Evolutionary conservation across 1,140 invertebrate genomes (phyloP).

Genomic region (Tachypleus tridentatus): DNA sequence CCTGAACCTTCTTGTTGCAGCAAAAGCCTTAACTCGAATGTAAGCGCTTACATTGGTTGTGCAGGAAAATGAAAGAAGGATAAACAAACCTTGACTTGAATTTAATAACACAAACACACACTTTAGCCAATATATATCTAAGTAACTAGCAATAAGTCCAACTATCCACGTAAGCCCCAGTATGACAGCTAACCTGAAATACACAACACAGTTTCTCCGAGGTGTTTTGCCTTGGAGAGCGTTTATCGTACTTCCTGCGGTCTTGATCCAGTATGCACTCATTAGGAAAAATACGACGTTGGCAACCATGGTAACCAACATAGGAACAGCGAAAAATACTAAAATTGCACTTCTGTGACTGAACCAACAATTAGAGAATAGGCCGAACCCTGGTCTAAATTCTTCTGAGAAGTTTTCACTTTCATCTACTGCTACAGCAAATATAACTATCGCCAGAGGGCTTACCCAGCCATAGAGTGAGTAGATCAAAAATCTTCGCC

Average conservation of each 20-base stretch:
- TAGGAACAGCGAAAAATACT: constrained; percentile 42
- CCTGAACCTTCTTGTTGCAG: too few species aligned
- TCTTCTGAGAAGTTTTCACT: constrained; percentile 27
- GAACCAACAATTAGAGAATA: constrained; percentile 44
- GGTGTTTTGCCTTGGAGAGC: constrained; percentile 21
- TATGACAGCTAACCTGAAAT: constrained; percentile 39
- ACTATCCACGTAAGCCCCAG: constrained; percentile 42
- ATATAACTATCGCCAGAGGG: constrained; percentile 37
- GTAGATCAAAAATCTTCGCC: constrained; percentile 38
- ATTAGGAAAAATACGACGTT: constrained; percentile 41
- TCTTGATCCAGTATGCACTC: constrained; percentile 39
- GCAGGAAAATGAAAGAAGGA: constrained; percentile 45
- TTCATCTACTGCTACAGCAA: constrained; percentile 38
- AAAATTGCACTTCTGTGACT: constrained; percentile 39
- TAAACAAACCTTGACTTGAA: constrained; percentile 45
- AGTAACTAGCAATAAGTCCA: constrained; percentile 35
- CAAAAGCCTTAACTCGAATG: constrained; percentile 2
- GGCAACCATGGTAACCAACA: constrained; percentile 37
- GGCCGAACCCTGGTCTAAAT: constrained; percentile 37
- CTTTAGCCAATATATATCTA: constrained; percentile 27
- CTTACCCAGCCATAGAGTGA: constrained; percentile 41
- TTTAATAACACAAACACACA: constrained; percentile 44
- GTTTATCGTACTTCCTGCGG: constrained; percentile 26
- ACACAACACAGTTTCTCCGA: constrained; percentile 40
- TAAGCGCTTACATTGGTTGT: constrained; percentile 11